These are phyloP conservation scores for Xyliphius kryptos DNA, from an alignment of 2,113 vertebrate genomes.

Conservation along the genomic window DNA sequence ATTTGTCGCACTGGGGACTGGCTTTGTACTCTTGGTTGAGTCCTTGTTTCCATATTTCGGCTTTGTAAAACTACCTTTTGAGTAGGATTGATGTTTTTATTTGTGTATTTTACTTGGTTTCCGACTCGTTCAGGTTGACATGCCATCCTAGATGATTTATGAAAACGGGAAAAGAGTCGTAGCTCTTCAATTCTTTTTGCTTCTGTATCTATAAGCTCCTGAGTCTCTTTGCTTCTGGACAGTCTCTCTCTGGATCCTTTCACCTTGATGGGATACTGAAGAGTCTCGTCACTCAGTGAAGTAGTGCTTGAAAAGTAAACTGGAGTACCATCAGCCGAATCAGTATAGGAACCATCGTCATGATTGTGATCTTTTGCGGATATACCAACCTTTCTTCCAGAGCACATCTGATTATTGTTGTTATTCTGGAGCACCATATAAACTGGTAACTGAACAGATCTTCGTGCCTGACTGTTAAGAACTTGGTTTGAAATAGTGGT, in stretches of 20 bases:
- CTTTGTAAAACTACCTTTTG: constrained; percentile 65
- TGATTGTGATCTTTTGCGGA: constrained; percentile 63
- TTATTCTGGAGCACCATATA: constrained; percentile 88
- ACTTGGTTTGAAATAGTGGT: constrained; percentile 68
- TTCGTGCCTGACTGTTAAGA: constrained; percentile 69
- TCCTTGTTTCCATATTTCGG: constrained; percentile 62
- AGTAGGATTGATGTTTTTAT: constrained; percentile 58
- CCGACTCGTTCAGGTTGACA: constrained; percentile 47
- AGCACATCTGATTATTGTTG: constrained; percentile 56
- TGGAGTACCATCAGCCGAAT: constrained; percentile 83
- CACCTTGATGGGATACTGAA: constrained; percentile 69
- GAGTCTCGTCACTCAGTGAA: constrained; percentile 86
- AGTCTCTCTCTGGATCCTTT: constrained; percentile 58
- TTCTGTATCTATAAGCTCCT: constrained; percentile 44
- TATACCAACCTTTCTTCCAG: constrained; percentile 61
- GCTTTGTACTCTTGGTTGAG: constrained; percentile 58
- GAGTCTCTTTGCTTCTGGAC: constrained; percentile 51
- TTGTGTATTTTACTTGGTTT: constrained; percentile 47
- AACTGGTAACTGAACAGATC: constrained; percentile 74
- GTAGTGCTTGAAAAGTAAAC: constrained; percentile 86
- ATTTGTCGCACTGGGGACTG: constrained; percentile 59
- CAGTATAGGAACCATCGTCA: constrained; percentile 81
- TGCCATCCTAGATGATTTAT: constrained; percentile 56
- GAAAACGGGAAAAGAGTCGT: constrained; percentile 66
- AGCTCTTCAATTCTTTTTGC: constrained; percentile 57